Evolutionary conservation across 2,113 vertebrate species (phyloP).

Genomic region (Bombycilla garrulus): DNA sequence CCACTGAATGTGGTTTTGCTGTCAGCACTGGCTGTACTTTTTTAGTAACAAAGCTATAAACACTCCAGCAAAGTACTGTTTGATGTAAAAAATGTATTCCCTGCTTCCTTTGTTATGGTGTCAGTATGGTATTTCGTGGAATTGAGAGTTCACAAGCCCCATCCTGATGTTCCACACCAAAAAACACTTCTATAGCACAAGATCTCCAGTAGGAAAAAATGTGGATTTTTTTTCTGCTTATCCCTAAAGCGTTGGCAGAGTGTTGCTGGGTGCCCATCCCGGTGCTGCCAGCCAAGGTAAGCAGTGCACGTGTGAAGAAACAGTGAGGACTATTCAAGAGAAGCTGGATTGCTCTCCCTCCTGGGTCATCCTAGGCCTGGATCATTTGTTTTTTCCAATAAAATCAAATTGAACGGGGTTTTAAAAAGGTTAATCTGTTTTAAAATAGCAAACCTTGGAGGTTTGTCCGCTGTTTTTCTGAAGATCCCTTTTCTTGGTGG

Average conservation of each 20-base stretch:
- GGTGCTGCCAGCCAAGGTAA: neutral
- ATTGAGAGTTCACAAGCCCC: neutral
- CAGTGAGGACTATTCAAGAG: neutral
- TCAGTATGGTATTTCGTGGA: neutral
- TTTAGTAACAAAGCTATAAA: neutral
- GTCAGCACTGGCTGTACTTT: neutral
- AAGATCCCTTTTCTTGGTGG: neutral
- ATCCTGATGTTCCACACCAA: neutral
- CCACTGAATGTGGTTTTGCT: neutral
- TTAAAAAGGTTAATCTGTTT: neutral
- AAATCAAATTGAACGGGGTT: neutral
- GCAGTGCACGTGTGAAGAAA: neutral
- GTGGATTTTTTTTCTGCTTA: fast-evolving
- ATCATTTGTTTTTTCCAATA: neutral
- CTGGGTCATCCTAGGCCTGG: neutral
- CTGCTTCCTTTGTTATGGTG: neutral
- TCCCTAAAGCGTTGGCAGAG: neutral
- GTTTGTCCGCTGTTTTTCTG: neutral
- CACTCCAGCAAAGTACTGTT: neutral
- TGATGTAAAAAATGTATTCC: neutral
- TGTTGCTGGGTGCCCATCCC: neutral
- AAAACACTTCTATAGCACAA: fast-evolving
- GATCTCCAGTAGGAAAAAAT: neutral
- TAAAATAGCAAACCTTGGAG: neutral
- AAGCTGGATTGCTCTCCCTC: neutral